Percentiles rank a stretch among this genome's conserved stretches.
Evolutionary conservation across 1,140 invertebrate genomes (phyloP).

Genomic region (Plectrocnemia conspersa): DNA sequence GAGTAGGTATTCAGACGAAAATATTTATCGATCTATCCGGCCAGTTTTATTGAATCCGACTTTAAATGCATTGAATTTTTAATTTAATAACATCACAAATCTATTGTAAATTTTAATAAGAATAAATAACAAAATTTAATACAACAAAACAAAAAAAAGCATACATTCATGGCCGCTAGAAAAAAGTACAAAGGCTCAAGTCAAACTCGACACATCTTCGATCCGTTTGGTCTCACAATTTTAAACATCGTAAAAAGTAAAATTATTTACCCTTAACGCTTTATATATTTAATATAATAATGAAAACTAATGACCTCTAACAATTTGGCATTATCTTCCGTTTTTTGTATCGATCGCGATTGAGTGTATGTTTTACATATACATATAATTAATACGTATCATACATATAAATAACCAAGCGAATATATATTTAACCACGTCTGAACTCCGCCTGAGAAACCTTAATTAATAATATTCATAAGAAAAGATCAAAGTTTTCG

Average conservation of each 20-base stretch:
- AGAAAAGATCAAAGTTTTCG: too few relatives aligned
- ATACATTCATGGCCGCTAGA: conserved; percentile 19
- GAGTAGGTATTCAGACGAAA: too few relatives aligned
- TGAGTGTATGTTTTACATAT: background rate
- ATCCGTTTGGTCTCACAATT: conserved; percentile 21
- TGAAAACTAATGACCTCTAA: conserved; percentile 19
- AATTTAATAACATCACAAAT: conserved; percentile 5
- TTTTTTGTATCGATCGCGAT: background rate
- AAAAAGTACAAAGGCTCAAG: conserved; percentile 23
- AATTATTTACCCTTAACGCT: conserved; percentile 18
- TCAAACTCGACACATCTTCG: conserved; percentile 12
- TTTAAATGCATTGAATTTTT: too few relatives aligned
- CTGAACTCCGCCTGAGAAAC: background rate
- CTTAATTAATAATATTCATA: too few relatives aligned
- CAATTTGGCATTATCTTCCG: conserved; percentile 24
- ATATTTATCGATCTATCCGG: too few relatives aligned
- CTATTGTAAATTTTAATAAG: conserved; percentile 12
- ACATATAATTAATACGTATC: too few relatives aligned
- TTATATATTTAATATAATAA: conserved; percentile 17
- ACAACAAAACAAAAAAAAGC: conserved; percentile 17
- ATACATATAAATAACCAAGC: too few relatives aligned
- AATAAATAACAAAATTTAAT: conserved; percentile 18
- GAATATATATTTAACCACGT: too few relatives aligned
- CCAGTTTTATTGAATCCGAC: too few relatives aligned
- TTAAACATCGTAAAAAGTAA: conserved; percentile 15